phyloP scores from a whole-genome alignment of 2,113 vertebrate genomes.

The Crotalus tigris region DNA sequence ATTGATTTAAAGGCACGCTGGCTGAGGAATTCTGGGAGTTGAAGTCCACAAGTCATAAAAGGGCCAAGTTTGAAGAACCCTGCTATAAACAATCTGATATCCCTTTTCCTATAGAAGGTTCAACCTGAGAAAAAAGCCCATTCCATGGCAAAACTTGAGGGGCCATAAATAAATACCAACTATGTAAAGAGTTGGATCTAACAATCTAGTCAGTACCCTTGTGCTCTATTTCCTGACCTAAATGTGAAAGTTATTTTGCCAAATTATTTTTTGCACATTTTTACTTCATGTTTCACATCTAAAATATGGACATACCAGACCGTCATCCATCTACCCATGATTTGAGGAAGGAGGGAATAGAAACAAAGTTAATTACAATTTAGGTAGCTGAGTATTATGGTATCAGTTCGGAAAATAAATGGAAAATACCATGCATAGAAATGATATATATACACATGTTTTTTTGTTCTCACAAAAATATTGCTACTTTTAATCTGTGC shows the following conservation, averaged over 20 bases:
- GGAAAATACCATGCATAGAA: slow-evolving; percentile 37
- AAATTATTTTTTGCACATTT: not conserved
- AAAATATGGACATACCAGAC: no score
- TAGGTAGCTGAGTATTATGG: slow-evolving; percentile 16
- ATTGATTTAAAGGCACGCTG: not conserved
- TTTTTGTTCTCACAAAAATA: not conserved
- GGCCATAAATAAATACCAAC: not conserved
- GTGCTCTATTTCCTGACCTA: not conserved
- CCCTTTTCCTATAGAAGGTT: not conserved
- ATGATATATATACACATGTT: slow-evolving; percentile 21
- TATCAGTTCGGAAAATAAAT: slow-evolving; percentile 42
- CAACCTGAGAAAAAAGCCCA: not conserved
- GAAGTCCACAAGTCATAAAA: no score
- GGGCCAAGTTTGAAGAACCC: no score
- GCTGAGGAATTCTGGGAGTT: no score
- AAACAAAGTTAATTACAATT: slow-evolving; percentile 31
- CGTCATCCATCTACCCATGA: not conserved
- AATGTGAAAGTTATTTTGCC: no score
- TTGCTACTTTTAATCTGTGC: not conserved
- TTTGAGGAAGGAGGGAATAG: not conserved
- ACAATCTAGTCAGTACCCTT: not conserved
- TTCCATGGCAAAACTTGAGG: not conserved
- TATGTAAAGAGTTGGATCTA: not conserved
- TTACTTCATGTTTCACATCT: not conserved
- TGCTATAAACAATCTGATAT: not conserved